Conservation (phyloP, 2,888 invertebrate genomes). For the Cephus pygmeus region DNA sequence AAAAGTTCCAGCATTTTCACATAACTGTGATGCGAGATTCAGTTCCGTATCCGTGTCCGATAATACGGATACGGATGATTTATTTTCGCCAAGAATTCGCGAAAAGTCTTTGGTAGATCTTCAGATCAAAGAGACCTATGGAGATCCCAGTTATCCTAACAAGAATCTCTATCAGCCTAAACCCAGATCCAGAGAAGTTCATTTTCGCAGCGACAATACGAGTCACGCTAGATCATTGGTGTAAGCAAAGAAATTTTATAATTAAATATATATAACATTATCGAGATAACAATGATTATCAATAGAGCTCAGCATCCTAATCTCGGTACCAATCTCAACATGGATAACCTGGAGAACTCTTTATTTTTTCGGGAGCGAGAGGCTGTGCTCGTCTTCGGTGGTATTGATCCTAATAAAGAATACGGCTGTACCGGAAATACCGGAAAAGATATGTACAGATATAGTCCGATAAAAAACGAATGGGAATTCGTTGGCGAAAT, state of each 20-base stretch:
- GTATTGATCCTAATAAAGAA: constrained; percentile 73
- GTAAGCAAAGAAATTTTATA: constrained; percentile 10
- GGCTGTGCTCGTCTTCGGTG: constrained; percentile 76
- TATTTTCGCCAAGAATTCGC: constrained; percentile 31
- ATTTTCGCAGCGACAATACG: background rate
- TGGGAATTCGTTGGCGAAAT: constrained; percentile 78
- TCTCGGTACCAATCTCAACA: constrained; percentile 32
- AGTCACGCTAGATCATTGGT: background rate
- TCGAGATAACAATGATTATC: background rate
- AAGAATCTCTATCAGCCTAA: background rate
- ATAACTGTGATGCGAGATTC: constrained; percentile 42
- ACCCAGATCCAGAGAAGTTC: constrained; percentile 9
- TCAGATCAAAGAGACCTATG: constrained; percentile 26
- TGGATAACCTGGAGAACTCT: constrained; percentile 67
- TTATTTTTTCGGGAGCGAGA: constrained; percentile 72
- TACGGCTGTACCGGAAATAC: constrained; percentile 71
- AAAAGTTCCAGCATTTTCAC: constrained; percentile 44
- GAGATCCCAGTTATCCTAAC: constrained; percentile 11
- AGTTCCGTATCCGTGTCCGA: constrained; percentile 43
- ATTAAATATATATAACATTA: background rate
- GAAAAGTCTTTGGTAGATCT: constrained; percentile 27
- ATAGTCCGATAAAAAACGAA: constrained; percentile 71
- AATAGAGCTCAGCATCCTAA: constrained; percentile 36
- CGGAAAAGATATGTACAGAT: constrained; percentile 74
- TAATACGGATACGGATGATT: constrained; percentile 42